These are phyloP conservation scores for Drosophila auraria DNA, from an alignment of 1,140 invertebrate genomes.

Conservation along the genomic window DNA sequence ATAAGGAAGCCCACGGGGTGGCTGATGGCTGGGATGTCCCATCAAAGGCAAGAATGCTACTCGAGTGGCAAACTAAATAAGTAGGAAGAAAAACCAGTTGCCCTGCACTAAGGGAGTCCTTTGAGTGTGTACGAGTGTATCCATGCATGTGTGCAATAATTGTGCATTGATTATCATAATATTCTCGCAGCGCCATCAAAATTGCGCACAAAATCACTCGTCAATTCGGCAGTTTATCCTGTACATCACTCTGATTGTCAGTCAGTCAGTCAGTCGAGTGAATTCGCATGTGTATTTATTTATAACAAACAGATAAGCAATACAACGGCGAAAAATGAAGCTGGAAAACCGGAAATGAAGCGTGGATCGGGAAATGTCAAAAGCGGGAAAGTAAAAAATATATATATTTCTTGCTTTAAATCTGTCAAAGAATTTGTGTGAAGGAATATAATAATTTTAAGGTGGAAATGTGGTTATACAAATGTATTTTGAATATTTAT, in stretches of 20 bases:
- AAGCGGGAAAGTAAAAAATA: neutral
- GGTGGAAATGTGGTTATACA: neutral
- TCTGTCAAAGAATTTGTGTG: neutral
- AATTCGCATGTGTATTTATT: neutral
- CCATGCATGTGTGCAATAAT: slow-evolving; percentile 53
- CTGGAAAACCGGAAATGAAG: slow-evolving; percentile 21
- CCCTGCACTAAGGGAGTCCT: slow-evolving; percentile 24
- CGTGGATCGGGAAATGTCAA: slow-evolving; percentile 18
- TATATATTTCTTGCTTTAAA: slow-evolving; percentile 2
- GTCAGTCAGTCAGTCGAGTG: slow-evolving; percentile 27
- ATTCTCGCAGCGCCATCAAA: slow-evolving; percentile 52
- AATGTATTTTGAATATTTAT: neutral
- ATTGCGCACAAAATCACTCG: slow-evolving; percentile 60
- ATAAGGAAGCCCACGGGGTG: neutral
- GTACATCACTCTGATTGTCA: slow-evolving; percentile 13
- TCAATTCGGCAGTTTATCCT: slow-evolving; percentile 32
- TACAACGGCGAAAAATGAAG: slow-evolving; percentile 1
- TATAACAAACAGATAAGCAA: slow-evolving; percentile 27
- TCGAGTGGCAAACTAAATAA: slow-evolving; percentile 7
- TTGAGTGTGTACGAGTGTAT: slow-evolving; percentile 17
- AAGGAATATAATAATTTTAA: neutral
- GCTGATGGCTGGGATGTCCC: neutral
- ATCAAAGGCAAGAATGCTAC: slow-evolving; percentile 34
- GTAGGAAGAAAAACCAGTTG: slow-evolving; percentile 16
- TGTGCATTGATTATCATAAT: slow-evolving; percentile 76